Evolutionary conservation across 2,888 invertebrate species (phyloP).

Genomic region (Meta bourneti): DNA sequence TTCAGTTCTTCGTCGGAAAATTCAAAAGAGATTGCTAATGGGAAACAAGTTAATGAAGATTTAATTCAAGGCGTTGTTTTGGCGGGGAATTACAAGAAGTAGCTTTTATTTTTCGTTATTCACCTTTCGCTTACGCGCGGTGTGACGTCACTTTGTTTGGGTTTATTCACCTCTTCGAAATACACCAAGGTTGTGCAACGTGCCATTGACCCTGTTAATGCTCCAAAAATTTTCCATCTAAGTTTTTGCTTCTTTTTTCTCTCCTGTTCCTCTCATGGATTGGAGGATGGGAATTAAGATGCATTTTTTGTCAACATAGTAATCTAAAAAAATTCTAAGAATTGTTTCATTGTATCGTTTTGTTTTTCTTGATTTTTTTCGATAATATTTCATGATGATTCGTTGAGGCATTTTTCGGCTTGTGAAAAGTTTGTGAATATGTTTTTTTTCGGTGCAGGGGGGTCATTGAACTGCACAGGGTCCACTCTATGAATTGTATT

Average conservation of each 20-base stretch:
- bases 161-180: conserved; percentile 66
- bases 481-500: too few species aligned
- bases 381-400: not conserved
- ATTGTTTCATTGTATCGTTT: not conserved
- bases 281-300: not conserved
- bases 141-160: conserved; percentile 62
- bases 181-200: conserved; percentile 59
- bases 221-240: conserved; percentile 54
- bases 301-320: not conserved
- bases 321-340: not conserved
- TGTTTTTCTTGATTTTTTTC: not conserved
- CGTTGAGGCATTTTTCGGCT: not conserved
- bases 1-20: too few species aligned
- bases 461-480: not conserved
- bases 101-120: not conserved
- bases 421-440: not conserved
- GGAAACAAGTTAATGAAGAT: too few species aligned
- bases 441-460: not conserved
- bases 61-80: not conserved
- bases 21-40: too few species aligned
- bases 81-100: conserved; percentile 5
- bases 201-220: conserved; percentile 71
- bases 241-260: conserved; percentile 14
- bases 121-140: conserved; percentile 41
- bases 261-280: not conserved